Percentiles rank a stretch among this genome's conserved stretches.
Evolutionary conservation across 2,113 vertebrate species (phyloP).

Genomic region (Phycodurus eques): DNA sequence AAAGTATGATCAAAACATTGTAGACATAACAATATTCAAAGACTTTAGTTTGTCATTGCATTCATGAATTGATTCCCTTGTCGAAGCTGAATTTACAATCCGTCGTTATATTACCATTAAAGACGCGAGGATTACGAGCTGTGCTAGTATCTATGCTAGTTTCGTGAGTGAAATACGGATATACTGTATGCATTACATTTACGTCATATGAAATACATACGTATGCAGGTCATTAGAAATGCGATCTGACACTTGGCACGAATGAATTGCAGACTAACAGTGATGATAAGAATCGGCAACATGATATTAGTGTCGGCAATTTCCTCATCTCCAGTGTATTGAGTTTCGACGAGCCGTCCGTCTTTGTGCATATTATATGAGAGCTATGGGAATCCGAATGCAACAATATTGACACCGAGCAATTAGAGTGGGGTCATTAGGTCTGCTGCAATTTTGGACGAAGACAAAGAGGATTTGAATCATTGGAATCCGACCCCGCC

Average conservation of each 20-base stretch:
- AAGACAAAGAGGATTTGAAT: slow-evolving; percentile 46
- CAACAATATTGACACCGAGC: slow-evolving; percentile 75
- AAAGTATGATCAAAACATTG: no score
- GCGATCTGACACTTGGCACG: not conserved
- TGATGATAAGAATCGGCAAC: slow-evolving; percentile 11
- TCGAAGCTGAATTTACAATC: no score
- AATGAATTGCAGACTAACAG: slow-evolving; percentile 10
- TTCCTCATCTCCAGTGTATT: slow-evolving; percentile 20
- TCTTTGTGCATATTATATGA: slow-evolving; percentile 61
- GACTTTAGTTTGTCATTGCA: no score
- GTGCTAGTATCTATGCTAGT: no score
- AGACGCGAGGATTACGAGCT: no score
- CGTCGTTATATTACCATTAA: no score
- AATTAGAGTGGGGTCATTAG: slow-evolving; percentile 72
- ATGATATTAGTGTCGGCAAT: slow-evolving; percentile 23
- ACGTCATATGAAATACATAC: not conserved
- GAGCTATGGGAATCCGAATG: slow-evolving; percentile 69
- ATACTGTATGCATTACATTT: not conserved
- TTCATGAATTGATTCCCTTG: no score
- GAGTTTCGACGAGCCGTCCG: slow-evolving; percentile 42
- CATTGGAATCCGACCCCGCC: slow-evolving; percentile 48
- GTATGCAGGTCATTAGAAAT: not conserved
- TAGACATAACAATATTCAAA: no score
- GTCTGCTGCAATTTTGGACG: slow-evolving; percentile 49
- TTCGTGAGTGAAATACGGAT: no score